Conservation (phyloP, 2,888 invertebrate genomes). For the Nesidiocoris tenuis region DNA sequence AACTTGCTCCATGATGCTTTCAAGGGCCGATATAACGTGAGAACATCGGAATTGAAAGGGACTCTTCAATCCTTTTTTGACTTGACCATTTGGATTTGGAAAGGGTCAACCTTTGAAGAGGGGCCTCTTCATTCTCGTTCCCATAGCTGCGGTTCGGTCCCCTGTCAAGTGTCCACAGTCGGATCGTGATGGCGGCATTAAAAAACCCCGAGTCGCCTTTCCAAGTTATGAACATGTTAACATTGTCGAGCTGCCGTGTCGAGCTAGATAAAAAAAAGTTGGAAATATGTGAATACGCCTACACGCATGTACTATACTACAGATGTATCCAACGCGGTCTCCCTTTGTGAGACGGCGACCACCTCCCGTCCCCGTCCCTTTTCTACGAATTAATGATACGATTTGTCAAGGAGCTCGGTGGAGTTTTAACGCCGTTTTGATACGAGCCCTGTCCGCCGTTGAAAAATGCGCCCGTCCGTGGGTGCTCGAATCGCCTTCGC, state of each 20-base stretch:
- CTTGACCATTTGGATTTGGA: neutral
- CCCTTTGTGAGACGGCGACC: constrained; percentile 1
- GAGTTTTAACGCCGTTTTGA: constrained; percentile 26
- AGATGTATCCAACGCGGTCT: neutral
- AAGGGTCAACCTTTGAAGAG: neutral
- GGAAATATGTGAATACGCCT: neutral
- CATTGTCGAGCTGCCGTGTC: constrained; percentile 4
- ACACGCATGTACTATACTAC: neutral
- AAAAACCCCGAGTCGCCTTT: constrained; percentile 6
- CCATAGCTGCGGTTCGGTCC: neutral
- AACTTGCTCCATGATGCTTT: too few species aligned
- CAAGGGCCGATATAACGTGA: too few species aligned
- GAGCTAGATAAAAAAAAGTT: constrained; percentile 2
- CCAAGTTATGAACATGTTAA: constrained; percentile 33
- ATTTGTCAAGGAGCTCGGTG: constrained; percentile 29
- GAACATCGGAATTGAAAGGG: too few species aligned
- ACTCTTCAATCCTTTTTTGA: neutral
- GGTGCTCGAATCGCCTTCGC: neutral
- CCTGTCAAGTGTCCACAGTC: constrained; percentile 26
- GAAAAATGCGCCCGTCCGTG: neutral
- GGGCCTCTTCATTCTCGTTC: neutral
- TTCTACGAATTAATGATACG: constrained; percentile 20
- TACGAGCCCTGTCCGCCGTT: constrained; percentile 6
- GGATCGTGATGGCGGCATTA: constrained; percentile 26
- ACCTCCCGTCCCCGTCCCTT: constrained; percentile 8